Evolutionary conservation across 2,113 vertebrate species (phyloP).

Genomic region (Anguilla japonica): DNA sequence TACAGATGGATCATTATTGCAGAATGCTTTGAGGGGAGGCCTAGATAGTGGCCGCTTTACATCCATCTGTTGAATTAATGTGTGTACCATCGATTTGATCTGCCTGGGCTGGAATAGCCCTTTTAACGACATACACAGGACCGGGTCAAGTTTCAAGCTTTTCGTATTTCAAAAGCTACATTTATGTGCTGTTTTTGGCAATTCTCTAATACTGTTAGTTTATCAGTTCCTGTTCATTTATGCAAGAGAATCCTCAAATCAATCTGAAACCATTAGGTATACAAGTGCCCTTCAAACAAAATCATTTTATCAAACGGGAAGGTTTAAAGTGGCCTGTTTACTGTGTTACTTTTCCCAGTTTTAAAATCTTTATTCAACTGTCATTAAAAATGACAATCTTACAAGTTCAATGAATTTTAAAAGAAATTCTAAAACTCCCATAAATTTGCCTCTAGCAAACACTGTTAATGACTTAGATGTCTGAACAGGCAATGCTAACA

Average conservation of each 20-base stretch:
- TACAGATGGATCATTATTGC: constrained; percentile 5
- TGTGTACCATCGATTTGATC: neutral
- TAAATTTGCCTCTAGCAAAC: neutral
- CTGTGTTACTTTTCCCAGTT: neutral
- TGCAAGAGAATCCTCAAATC: neutral
- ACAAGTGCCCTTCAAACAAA: neutral
- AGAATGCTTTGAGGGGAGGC: neutral
- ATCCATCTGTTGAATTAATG: constrained; percentile 16
- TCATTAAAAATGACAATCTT: neutral
- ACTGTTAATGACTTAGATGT: neutral
- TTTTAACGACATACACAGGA: neutral
- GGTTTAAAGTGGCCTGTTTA: neutral
- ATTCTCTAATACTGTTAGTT: neutral
- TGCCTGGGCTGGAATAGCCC: neutral
- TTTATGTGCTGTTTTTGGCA: neutral
- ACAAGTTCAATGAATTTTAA: neutral
- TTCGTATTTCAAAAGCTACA: neutral
- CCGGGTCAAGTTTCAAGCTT: neutral
- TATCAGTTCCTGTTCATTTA: neutral
- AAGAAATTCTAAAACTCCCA: neutral
- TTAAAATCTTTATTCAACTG: neutral
- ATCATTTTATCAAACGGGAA: neutral
- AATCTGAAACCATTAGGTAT: neutral
- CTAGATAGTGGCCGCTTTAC: neutral
- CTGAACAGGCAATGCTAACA: neutral